phyloP scores from a whole-genome alignment of 2,888 invertebrate species.

The Ferdinandea cuprea region DNA sequence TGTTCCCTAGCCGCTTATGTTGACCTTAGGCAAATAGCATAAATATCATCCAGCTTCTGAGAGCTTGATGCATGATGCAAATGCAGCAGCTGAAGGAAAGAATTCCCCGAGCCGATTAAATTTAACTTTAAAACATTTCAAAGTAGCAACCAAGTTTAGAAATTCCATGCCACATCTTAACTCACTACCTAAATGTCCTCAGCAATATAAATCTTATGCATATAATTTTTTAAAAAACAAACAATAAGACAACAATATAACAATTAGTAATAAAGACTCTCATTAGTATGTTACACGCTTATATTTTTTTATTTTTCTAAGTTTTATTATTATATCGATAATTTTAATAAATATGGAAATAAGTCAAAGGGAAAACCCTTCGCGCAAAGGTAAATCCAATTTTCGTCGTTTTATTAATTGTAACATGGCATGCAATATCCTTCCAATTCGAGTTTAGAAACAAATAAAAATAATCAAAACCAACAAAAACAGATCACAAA shows the following conservation, averaged over 20 bases:
- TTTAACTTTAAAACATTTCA: too few species aligned
- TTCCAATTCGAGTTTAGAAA: slow-evolving; percentile 86
- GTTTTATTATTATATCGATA: slow-evolving; percentile 46
- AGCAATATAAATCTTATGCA: neutral
- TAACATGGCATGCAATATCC: slow-evolving; percentile 53
- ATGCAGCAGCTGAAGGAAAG: too few species aligned
- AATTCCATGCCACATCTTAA: too few species aligned
- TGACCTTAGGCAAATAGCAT: too few species aligned
- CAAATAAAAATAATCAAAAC: slow-evolving; percentile 56
- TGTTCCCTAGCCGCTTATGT: too few species aligned
- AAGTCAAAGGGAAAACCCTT: too few species aligned
- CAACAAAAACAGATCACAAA: slow-evolving; percentile 3
- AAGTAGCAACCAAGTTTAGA: too few species aligned
- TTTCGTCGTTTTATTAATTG: slow-evolving; percentile 19
- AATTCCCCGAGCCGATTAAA: too few species aligned
- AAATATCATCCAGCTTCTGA: too few species aligned
- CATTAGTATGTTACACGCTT: slow-evolving; percentile 55
- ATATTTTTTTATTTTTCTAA: slow-evolving; percentile 29
- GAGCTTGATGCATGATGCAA: too few species aligned
- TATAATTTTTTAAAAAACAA: neutral
- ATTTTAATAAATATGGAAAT: slow-evolving; percentile 49
- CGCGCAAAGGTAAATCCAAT: slow-evolving; percentile 30
- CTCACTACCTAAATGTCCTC: neutral
- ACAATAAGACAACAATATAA: neutral
- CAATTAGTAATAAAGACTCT: slow-evolving; percentile 56